These are phyloP conservation scores for Condylura cristata DNA, from an alignment of 2,113 vertebrate genomes.

Conservation along the genomic window DNA sequence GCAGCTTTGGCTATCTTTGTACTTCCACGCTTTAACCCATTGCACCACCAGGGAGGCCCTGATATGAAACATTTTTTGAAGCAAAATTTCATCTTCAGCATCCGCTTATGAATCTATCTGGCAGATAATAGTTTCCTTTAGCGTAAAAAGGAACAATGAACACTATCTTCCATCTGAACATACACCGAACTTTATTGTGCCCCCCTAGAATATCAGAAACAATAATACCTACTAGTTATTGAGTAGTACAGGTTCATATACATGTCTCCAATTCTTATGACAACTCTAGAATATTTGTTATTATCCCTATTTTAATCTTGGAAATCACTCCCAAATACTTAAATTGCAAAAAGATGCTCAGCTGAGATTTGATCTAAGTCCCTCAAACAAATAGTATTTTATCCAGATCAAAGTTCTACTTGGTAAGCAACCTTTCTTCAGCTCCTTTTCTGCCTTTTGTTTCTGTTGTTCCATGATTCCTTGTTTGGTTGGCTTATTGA, in stretches of 20 bases:
- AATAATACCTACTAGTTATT: not conserved
- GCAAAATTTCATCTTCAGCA: not conserved
- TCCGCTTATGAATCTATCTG: not conserved
- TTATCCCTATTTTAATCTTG: not conserved
- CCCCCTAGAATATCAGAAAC: not conserved
- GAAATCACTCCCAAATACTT: not conserved
- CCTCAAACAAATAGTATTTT: not conserved
- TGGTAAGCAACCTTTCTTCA: not conserved
- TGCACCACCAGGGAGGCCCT: too few relatives aligned
- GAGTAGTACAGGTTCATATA: not conserved
- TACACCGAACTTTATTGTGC: not conserved
- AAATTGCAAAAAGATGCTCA: not conserved
- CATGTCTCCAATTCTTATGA: not conserved
- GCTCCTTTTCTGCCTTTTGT: not conserved
- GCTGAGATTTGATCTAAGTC: not conserved
- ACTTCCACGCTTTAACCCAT: too few relatives aligned
- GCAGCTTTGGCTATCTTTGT: too few relatives aligned
- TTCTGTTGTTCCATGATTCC: not conserved
- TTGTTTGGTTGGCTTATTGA: conserved; percentile 19
- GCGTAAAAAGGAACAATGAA: not conserved
- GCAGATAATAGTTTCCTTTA: not conserved
- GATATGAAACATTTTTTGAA: not conserved
- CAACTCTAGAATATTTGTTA: not conserved
- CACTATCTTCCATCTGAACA: not conserved
- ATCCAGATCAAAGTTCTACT: not conserved